phyloP scores from a whole-genome alignment of 2,113 vertebrate genomes.

The Anser cygnoides region DNA sequence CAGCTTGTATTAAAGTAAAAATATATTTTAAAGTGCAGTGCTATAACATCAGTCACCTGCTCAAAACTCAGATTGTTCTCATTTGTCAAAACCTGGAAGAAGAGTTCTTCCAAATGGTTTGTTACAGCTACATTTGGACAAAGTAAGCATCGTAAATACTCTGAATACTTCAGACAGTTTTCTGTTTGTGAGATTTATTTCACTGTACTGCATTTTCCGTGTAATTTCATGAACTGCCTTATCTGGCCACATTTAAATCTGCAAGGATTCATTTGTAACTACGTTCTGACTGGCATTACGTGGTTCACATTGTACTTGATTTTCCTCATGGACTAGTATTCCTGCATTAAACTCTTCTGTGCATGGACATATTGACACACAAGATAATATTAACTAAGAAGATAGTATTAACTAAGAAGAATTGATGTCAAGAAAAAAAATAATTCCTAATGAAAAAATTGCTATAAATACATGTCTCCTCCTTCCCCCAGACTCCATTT shows the following conservation, averaged over 20 bases:
- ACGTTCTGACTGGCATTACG: not conserved
- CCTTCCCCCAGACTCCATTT: not conserved
- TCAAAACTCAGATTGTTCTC: not conserved
- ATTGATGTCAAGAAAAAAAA: not conserved
- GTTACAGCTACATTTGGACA: not conserved
- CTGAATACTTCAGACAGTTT: not conserved
- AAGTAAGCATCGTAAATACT: not conserved
- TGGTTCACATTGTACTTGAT: not conserved
- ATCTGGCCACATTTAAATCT: not conserved
- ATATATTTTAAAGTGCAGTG: fast-evolving
- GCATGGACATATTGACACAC: fast-evolving
- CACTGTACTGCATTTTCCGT: not conserved
- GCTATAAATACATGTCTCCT: not conserved
- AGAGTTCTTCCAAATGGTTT: not conserved
- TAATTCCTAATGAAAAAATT: not conserved
- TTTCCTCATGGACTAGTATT: not conserved
- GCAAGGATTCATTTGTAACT: not conserved
- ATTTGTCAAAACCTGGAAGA: not conserved
- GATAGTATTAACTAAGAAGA: not conserved
- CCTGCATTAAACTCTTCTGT: not conserved
- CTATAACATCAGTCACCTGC: not conserved
- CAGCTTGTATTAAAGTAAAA: not conserved
- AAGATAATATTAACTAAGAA: not conserved
- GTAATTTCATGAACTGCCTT: not conserved
- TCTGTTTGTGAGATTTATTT: not conserved